Percentiles rank a stretch among this genome's conserved stretches.
These are phyloP conservation scores for Harlomillsia oculata DNA, from an alignment of 1,140 invertebrate genomes.

Conservation along the genomic window DNA sequence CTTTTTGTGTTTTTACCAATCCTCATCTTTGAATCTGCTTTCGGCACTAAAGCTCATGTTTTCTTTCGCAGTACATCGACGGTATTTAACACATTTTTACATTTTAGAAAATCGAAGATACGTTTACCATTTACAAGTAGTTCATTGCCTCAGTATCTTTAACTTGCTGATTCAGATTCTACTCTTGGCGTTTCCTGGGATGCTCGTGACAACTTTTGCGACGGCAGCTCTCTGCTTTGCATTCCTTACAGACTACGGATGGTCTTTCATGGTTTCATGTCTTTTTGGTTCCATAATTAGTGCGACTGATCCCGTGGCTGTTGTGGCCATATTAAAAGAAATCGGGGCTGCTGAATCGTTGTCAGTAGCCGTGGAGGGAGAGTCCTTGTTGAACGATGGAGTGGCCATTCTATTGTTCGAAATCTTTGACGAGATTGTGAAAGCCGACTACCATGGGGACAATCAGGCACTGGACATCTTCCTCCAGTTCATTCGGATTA, in stretches of 20 bases:
- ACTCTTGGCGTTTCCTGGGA: conserved; percentile 15
- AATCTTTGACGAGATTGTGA: conserved; percentile 31
- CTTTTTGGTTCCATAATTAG: conserved; percentile 44
- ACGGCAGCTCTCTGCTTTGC: conserved; percentile 38
- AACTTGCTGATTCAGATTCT: conserved; percentile 5
- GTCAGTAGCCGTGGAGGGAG: conserved; percentile 43
- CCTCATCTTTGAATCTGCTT: conserved; percentile 1
- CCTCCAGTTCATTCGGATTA: background rate
- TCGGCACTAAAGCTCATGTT: background rate
- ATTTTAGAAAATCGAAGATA: no score
- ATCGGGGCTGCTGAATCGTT: conserved; percentile 40
- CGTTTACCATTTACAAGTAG: background rate
- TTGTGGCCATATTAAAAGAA: conserved; percentile 43
- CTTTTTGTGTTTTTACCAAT: conserved; percentile 43
- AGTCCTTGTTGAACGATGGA: conserved; percentile 46
- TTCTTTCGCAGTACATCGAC: background rate
- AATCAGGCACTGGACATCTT: background rate
- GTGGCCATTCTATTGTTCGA: conserved; percentile 43
- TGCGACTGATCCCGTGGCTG: conserved; percentile 45
- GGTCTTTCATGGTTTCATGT: conserved; percentile 35
- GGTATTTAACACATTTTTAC: no score
- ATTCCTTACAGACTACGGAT: conserved; percentile 36
- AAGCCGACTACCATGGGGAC: background rate
- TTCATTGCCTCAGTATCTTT: background rate
- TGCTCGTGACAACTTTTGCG: conserved; percentile 38